A percentile compares a stretch with the other conserved stretches of the same genome.
phyloP scores from a whole-genome alignment of 2,888 invertebrate species.

The Cephus nigrinus region DNA sequence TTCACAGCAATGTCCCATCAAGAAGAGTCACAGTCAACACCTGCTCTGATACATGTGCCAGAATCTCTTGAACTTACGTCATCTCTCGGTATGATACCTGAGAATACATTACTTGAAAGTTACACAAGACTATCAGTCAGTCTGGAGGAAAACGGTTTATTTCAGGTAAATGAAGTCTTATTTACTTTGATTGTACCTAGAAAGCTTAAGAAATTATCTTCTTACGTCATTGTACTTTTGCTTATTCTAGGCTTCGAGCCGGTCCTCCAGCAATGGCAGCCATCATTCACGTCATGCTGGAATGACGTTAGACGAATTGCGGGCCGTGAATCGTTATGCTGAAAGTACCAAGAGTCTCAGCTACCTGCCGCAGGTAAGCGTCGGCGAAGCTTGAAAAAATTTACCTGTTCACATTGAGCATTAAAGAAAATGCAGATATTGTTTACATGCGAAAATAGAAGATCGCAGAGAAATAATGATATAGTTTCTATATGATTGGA shows the following conservation, averaged over 20 bases:
- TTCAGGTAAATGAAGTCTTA: constrained; percentile 69
- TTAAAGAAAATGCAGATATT: too few relatives aligned
- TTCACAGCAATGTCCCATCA: constrained; percentile 79
- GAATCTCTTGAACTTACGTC: constrained; percentile 71
- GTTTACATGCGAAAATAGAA: background rate
- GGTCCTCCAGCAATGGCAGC: constrained; percentile 77
- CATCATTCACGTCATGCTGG: constrained; percentile 78
- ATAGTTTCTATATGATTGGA: background rate
- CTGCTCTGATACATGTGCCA: constrained; percentile 80
- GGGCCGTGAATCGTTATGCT: constrained; percentile 89
- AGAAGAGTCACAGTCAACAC: constrained; percentile 91
- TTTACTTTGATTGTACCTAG: background rate
- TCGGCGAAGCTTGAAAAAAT: constrained; percentile 48
- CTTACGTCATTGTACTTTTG: background rate
- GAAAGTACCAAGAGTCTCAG: constrained; percentile 92
- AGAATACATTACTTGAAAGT: constrained; percentile 86
- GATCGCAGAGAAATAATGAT: background rate
- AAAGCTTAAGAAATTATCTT: background rate
- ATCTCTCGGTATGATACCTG: constrained; percentile 85
- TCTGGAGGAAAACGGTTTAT: constrained; percentile 83
- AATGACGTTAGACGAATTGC: constrained; percentile 85
- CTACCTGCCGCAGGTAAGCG: constrained; percentile 88
- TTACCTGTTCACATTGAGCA: background rate
- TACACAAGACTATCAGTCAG: constrained; percentile 89
- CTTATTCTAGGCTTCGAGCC: constrained; percentile 65